Conservation (phyloP, 2,113 vertebrate genomes). For the Antechinus flavipes region DNA sequence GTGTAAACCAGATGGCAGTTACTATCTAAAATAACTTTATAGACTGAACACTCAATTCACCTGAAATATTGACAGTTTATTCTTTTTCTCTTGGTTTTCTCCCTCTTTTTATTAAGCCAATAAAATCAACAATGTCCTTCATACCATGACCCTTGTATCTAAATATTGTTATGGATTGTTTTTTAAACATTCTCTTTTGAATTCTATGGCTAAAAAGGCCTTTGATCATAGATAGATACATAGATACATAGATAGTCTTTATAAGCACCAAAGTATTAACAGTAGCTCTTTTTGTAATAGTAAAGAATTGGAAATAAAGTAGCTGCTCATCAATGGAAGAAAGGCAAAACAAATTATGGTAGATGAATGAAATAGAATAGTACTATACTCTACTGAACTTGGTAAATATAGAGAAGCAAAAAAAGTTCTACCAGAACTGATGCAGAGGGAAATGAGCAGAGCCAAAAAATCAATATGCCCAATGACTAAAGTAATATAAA, state of each 20-base stretch:
- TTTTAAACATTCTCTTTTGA: not conserved
- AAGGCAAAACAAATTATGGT: too few relatives aligned
- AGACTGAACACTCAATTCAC: not conserved
- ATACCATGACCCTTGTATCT: not conserved
- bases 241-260: not conserved
- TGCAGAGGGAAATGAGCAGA: too few relatives aligned
- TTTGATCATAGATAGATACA: not conserved
- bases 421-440: too few relatives aligned
- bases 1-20: not conserved
- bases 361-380: too few relatives aligned
- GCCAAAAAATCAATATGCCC: too few relatives aligned
- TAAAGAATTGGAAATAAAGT: too few relatives aligned
- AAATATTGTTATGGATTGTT: not conserved
- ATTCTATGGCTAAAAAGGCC: not conserved
- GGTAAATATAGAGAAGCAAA: too few relatives aligned
- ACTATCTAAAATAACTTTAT: not conserved
- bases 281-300: too few relatives aligned
- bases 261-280: too few relatives aligned
- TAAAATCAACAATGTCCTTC: not conserved
- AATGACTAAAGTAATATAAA: too few relatives aligned
- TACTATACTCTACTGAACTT: too few relatives aligned
- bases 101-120: not conserved
- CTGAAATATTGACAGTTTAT: not conserved
- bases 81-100: not conserved
- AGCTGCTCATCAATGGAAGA: too few relatives aligned